These are phyloP conservation scores for Odobenus rosmarus DNA, from an alignment of 2,113 vertebrate species.

Conservation along the genomic window DNA sequence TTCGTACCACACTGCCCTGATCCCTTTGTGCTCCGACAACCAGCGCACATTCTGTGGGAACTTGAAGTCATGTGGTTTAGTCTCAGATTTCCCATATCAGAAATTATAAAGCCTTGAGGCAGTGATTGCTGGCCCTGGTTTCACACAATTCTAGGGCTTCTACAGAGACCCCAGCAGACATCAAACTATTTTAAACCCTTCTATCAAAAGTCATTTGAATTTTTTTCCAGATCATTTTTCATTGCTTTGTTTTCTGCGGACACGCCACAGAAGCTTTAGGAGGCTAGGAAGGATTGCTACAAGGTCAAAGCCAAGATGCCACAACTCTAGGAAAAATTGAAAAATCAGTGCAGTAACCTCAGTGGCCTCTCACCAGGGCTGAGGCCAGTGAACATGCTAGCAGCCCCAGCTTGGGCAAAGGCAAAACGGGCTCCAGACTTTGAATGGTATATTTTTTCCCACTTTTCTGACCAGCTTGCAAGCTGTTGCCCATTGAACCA, in stretches of 20 bases:
- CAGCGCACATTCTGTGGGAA: not conserved
- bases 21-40: not conserved
- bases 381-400: not conserved
- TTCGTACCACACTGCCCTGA: not conserved
- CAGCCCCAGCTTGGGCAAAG: not conserved
- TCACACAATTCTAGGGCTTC: not conserved
- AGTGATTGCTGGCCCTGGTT: not conserved
- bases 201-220: not conserved
- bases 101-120: not conserved
- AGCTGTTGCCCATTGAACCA: constrained; percentile 38
- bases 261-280: not conserved
- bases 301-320: constrained; percentile 28
- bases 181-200: not conserved
- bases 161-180: not conserved
- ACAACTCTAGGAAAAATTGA: not conserved
- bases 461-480: constrained; percentile 49
- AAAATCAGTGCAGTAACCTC: not conserved
- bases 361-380: not conserved
- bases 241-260: not conserved
- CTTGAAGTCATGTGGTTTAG: not conserved
- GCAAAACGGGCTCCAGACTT: not conserved
- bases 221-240: constrained; percentile 20
- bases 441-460: not conserved
- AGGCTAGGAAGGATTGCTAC: not conserved
- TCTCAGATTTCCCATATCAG: not conserved